Evolutionary conservation across 2,113 vertebrate species (phyloP), one percentile per base, ranked within the genome.

Genomic region (Podilymbus podiceps): DNA sequence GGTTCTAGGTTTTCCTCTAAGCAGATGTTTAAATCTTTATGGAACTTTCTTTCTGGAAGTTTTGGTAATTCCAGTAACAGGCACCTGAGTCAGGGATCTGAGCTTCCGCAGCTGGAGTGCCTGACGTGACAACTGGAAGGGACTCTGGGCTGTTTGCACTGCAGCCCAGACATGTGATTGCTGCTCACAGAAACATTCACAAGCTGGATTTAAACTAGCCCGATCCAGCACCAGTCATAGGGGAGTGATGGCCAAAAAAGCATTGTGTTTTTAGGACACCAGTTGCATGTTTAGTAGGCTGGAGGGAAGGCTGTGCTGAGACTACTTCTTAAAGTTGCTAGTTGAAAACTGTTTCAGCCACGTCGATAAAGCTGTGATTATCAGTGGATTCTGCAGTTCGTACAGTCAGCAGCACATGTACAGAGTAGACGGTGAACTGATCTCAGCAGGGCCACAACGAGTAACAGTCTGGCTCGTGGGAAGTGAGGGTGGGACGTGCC

Each of bases 401-500:
- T 17, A 12, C 28, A 22, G 49, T 2, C 33, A 86, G 33, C 46
- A 83, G 62, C 75, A 40, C 12, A 21, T 21, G 28, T 2, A 2
- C 38, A 8, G 55, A 38, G 66, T 20, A 58, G 68, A 12, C 50
- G 24, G 50, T 3, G 82, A 75, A 50, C 14, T 50, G 47, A 23
- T 79, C 47, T 25, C 58, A 21, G 40, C 7, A 23, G 52, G 12
- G 44, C 52, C 55, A 11, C 28, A 8, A 17, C 24, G 31, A 38
- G 15, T 2, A 23, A 14, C 27, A 58, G 12, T 9, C 24, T 0
- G 4, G 5, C 44, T 73, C 18, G 14, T 0, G 3, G 52, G 24
- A 58, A n/a, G 12, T 0, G 22, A 28, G 19, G 8, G 27, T 4
- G 25, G 8, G 27, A 67, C 67, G 16, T 0, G 38, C 40, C 16